A percentile compares a stretch with the other conserved stretches of the same genome.
Conservation (phyloP, 2,113 vertebrate species). For the Bubo scandiacus region DNA sequence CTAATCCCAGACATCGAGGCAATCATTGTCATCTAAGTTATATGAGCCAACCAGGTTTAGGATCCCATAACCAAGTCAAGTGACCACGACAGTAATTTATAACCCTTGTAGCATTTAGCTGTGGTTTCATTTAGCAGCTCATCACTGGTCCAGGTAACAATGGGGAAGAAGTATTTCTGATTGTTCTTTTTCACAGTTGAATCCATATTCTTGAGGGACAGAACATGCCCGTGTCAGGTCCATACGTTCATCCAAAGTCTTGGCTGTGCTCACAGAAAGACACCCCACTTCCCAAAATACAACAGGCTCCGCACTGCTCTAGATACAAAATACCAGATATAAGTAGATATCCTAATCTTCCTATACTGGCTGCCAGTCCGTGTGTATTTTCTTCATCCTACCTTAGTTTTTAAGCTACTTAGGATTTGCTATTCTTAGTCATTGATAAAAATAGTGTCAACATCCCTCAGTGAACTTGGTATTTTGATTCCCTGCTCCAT, state of each 20-base stretch:
- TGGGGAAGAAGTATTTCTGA: neutral
- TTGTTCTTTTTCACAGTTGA: neutral
- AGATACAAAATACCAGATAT: neutral
- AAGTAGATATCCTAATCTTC: neutral
- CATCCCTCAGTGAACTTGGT: neutral
- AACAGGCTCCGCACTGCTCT: neutral
- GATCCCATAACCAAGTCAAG: neutral
- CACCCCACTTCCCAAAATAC: neutral
- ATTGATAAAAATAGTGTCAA: neutral
- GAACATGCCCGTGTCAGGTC: neutral
- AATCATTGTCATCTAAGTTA: neutral
- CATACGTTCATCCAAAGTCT: neutral
- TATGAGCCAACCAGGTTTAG: neutral
- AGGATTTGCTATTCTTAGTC: neutral
- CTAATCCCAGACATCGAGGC: neutral
- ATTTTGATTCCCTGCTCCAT: neutral
- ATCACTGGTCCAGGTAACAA: neutral
- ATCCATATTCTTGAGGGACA: neutral
- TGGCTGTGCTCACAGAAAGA: neutral
- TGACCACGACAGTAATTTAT: neutral
- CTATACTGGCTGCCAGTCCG: neutral
- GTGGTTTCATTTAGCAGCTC: neutral
- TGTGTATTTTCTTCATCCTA: neutral
- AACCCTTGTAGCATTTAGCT: neutral
- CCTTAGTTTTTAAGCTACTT: neutral